Evolutionary conservation across 1,140 invertebrate species (phyloP).

Genomic region (Potamilus streckersoni): DNA sequence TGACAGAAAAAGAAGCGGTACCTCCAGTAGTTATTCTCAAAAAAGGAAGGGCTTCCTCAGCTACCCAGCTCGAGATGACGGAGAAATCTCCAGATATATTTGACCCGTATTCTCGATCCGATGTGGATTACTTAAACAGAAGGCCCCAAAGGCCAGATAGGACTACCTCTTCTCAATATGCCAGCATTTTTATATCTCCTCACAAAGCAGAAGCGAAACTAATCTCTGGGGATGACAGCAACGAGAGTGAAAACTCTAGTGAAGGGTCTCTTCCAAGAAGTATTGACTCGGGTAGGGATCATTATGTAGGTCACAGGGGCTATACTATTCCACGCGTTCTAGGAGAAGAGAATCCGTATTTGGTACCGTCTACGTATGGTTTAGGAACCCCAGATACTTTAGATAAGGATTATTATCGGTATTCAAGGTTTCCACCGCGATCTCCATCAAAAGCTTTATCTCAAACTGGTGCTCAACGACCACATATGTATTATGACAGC

Average conservation of each 20-base stretch:
- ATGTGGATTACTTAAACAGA: slow-evolving; percentile 40
- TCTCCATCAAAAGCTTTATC: slow-evolving; percentile 33
- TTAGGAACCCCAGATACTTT: too few species aligned
- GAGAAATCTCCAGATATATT: slow-evolving; percentile 81
- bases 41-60: slow-evolving; percentile 71
- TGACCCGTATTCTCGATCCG: slow-evolving; percentile 47
- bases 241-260: slow-evolving; percentile 59
- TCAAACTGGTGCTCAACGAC: slow-evolving; percentile 14
- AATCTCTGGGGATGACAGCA: slow-evolving; percentile 48
- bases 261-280: slow-evolving; percentile 59
- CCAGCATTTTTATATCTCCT: slow-evolving; percentile 63
- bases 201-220: slow-evolving; percentile 60
- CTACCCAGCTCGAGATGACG: slow-evolving; percentile 74
- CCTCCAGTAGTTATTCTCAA: slow-evolving; percentile 95
- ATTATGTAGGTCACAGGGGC: slow-evolving; percentile 47
- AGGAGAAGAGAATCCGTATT: too few species aligned
- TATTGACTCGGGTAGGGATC: slow-evolving; percentile 46
- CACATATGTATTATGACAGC: slow-evolving; percentile 11
- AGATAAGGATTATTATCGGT: too few species aligned
- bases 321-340: slow-evolving; percentile 42
- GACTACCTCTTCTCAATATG: slow-evolving; percentile 55
- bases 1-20: slow-evolving; percentile 77
- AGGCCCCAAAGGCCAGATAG: slow-evolving; percentile 31
- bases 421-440: slow-evolving; percentile 15
- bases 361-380: too few species aligned